Base-by-base conservation (phyloP, 92 coral and sea anemone genomes). In the Epizoanthus illoricatus region DNA sequence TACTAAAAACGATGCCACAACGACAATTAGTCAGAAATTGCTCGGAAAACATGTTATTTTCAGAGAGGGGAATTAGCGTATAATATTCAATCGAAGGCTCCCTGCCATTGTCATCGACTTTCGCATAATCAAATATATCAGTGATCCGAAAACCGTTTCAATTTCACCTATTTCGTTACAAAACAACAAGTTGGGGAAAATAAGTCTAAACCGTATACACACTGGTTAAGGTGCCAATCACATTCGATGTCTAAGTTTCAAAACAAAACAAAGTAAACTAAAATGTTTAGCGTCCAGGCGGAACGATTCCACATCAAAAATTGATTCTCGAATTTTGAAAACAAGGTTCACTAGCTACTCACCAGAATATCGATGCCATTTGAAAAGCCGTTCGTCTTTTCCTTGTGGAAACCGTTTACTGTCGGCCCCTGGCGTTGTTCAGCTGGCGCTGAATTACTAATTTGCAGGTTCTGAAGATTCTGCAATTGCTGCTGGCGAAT, bases 401-500 rank as follows among this genome's bases (percentile, higher is more conserved):
- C 88, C 28, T 76, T 86, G 71, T 90, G 89, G 65, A 74, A 84
- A 73, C 84, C 89, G 76, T 84, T 90, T 70, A 88, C 79, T 57
- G 41, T 69, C 61, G 91, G 90, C 65, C 92, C 83, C 82, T 93
- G 94, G 39, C 83, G 74, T 69, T 84, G 87, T 42, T 75, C 94
- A 64, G 87, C 88, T 54, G 85, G 90, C 55, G 21, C 87, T 10
- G 88, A 84, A 83, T 83, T 79, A 74, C 76, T 89, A 17, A 81
- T 86, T 74, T 92, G 86, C 21, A 89, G 87, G 89, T 81, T 93
- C 81, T 92, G 88, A 4, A 89, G 76, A 88, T 74, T 91, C 86
- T 89, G 90, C 76, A 92, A 84, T 70, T 92, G 87, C 80, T 97
- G 94, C 81, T 90, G 97, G 89, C 87, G 90, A 63, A 91, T 67